Evolutionary conservation across 2,888 invertebrate species (phyloP).

Genomic region (Vannuccia rotundouncinata): DNA sequence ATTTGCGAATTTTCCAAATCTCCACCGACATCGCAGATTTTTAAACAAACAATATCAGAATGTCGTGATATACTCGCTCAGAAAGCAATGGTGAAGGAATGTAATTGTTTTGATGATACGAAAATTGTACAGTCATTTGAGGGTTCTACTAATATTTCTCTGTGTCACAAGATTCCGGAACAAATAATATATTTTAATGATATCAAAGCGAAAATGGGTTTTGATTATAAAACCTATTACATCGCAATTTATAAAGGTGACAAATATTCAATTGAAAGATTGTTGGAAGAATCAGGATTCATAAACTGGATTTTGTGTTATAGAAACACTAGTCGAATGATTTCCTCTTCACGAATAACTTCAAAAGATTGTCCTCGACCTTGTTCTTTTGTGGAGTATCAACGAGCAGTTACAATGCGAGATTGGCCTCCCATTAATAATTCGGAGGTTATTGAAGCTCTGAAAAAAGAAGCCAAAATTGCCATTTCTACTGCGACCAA

Average conservation of each 20-base stretch:
- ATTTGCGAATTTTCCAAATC: not conserved
- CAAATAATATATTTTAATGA: not conserved
- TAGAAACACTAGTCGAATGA: not conserved
- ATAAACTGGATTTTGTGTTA: not conserved
- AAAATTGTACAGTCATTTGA: not conserved
- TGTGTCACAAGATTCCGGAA: not conserved
- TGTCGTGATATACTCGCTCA: not conserved
- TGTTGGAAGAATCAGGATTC: too few relatives aligned
- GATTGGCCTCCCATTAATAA: not conserved
- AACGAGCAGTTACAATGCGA: not conserved
- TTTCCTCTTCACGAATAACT: not conserved
- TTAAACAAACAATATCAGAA: not conserved
- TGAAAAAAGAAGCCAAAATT: not conserved
- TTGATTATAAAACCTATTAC: not conserved
- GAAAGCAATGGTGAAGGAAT: not conserved
- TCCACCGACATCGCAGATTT: not conserved
- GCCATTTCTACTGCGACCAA: not conserved
- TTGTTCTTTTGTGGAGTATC: not conserved
- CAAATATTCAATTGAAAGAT: too few relatives aligned
- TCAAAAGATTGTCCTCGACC: not conserved
- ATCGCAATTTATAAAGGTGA: not conserved
- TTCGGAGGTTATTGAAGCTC: not conserved
- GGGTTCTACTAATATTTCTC: too few relatives aligned
- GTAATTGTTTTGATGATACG: not conserved
- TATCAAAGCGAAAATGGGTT: too few relatives aligned